Conservation (phyloP, 2,797 vertebrate genomes). For the Lycodopsis pacificus region DNA sequence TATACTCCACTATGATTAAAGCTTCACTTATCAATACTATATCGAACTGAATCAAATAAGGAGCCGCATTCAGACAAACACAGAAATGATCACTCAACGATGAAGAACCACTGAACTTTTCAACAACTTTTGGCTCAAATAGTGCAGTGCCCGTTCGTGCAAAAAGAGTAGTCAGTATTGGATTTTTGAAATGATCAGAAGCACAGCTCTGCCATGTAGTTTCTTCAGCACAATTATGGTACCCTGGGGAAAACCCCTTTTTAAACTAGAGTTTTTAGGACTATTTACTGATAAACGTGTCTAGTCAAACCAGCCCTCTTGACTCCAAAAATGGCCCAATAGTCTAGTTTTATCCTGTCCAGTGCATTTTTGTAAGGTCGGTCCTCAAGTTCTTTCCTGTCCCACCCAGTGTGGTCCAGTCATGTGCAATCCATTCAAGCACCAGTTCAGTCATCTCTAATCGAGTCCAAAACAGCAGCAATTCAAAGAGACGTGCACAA, state of each 20-base stretch:
- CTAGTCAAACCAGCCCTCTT: neutral
- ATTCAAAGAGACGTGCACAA: constrained; percentile 4
- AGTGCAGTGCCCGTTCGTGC: neutral
- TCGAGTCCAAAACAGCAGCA: constrained; percentile 6
- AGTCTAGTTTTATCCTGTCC: neutral
- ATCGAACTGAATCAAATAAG: neutral
- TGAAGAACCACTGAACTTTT: neutral
- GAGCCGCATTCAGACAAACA: neutral
- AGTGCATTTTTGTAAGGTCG: neutral
- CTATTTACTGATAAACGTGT: neutral
- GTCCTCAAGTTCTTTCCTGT: neutral
- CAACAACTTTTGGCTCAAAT: neutral
- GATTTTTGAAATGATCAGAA: neutral
- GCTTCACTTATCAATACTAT: neutral
- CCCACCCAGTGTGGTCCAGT: neutral
- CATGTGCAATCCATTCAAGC: neutral
- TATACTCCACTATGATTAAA: no score
- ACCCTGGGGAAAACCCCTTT: neutral
- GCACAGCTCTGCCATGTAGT: neutral
- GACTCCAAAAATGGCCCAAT: neutral
- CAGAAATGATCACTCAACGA: neutral
- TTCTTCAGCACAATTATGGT: neutral
- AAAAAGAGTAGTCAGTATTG: neutral
- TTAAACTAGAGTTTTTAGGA: neutral
- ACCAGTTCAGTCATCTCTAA: neutral